Base-by-base conservation (phyloP, 2,113 vertebrate species). In the Vicugna pacos region DNA sequence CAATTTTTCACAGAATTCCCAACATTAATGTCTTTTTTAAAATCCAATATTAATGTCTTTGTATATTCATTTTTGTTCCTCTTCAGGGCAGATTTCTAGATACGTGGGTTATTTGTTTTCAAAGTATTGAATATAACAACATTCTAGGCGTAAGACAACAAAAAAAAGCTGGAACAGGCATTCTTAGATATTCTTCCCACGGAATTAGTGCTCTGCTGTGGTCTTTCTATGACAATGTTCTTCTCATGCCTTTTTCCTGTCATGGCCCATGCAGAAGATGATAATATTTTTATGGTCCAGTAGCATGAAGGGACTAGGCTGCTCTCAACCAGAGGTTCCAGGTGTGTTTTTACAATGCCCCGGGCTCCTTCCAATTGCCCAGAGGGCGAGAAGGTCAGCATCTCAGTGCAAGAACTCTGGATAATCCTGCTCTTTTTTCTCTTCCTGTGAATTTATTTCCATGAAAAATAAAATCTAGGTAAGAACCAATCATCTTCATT, bases 261-360 rank as follows among this genome's bases (percentile, higher is more conserved):
- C 22, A 4, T 0, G 3, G 77, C 48, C 3, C 0, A 8, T 11
- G 17, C 8, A 73, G 52, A 56, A 35, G 52, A 35, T 16, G 35
- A 4, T 35, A 2, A 26, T 4, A 12, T 8, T 52, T 76, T 22
- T 19, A 8, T n/a, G 28, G 28, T 16, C 13, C 8, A 0, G 16
- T 42, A 38, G n/a, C 3, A 0, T 0, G 58, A 28, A 13, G 28
- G 6, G 4, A 2, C 20, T 1, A 0, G n/a, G 19, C 80, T 79
- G 32, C 81, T 73, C 8, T 30, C 42, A 26, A 56, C n/a, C 60
- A 70, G 60, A 50, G 28, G 46, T 32, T 3, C 48, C 8, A 8
- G 38, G 42, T 2, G 3, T 3, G 5, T 20, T 3, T 3, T 26
- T 32, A 2, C 8, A 13, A 32, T 1, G 9, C 20, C 54, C 76